phyloP scores from a whole-genome alignment of 2,888 invertebrate genomes.

The Hydrotaea diabolus region DNA sequence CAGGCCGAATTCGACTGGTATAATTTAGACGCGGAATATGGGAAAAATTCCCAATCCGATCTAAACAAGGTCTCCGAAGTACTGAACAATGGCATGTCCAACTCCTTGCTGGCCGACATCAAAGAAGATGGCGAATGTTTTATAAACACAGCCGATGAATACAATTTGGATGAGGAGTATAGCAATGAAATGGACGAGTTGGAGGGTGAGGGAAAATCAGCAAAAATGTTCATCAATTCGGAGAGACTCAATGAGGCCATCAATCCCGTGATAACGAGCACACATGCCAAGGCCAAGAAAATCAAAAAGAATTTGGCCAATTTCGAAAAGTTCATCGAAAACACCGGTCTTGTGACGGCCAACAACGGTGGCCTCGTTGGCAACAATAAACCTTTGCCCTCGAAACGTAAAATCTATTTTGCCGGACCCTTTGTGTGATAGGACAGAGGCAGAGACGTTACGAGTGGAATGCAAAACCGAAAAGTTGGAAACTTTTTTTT shows the following conservation, averaged over 20 bases:
- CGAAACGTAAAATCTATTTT: slow-evolving; percentile 79
- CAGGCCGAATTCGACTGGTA: slow-evolving; percentile 81
- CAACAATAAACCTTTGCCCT: slow-evolving; percentile 78
- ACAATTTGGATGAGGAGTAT: slow-evolving; percentile 80
- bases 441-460: not conserved
- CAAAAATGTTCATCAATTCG: not conserved
- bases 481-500: slow-evolving; percentile 22
- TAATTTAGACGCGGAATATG: slow-evolving; percentile 80
- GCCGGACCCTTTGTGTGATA: slow-evolving; percentile 80
- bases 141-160: slow-evolving; percentile 76
- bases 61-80: slow-evolving; percentile 70
- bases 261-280: slow-evolving; percentile 59
- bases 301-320: slow-evolving; percentile 75
- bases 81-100: slow-evolving; percentile 65
- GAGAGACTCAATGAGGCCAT: slow-evolving; percentile 62
- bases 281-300: slow-evolving; percentile 70
- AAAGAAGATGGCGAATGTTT: slow-evolving; percentile 74
- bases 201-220: slow-evolving; percentile 11
- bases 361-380: slow-evolving; percentile 74
- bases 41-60: slow-evolving; percentile 70
- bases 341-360: not conserved
- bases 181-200: slow-evolving; percentile 63
- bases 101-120: slow-evolving; percentile 72
- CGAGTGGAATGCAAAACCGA: not conserved
- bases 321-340: slow-evolving; percentile 79